Conservation (phyloP, 2,888 invertebrate species). For the Agrotis ipsilon region DNA sequence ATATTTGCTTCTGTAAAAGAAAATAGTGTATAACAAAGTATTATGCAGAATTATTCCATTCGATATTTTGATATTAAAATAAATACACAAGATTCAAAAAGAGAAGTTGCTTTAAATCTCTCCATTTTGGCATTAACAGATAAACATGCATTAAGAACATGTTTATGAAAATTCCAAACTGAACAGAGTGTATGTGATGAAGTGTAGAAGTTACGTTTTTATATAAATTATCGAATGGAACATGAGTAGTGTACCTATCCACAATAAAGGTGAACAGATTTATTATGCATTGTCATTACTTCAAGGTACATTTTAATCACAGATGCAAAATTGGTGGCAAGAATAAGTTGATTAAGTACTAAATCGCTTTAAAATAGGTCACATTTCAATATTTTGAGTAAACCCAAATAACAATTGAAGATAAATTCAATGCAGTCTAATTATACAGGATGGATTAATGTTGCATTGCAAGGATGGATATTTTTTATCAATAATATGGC, state of each 20-base stretch:
- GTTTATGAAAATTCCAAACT: slow-evolving; percentile 76
- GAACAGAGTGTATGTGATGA: slow-evolving; percentile 65
- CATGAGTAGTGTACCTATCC: slow-evolving; percentile 50
- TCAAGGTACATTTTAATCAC: slow-evolving; percentile 81
- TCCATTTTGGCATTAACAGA: slow-evolving; percentile 73
- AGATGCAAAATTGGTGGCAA: slow-evolving; percentile 84
- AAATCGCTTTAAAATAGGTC: slow-evolving; percentile 46
- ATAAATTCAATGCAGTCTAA: slow-evolving; percentile 68
- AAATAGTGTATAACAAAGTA: slow-evolving; percentile 46
- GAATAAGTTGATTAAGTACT: slow-evolving; percentile 63
- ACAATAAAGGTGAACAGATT: slow-evolving; percentile 56
- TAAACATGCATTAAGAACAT: slow-evolving; percentile 60
- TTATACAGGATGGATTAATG: slow-evolving; percentile 31
- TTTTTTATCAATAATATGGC: slow-evolving; percentile 21
- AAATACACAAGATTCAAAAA: slow-evolving; percentile 14
- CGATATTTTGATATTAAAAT: slow-evolving; percentile 40
- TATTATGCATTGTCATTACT: slow-evolving; percentile 74
- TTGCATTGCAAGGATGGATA: slow-evolving; percentile 34
- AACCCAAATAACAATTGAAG: slow-evolving; percentile 68
- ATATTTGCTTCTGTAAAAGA: slow-evolving; percentile 51
- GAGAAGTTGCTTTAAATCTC: slow-evolving; percentile 58
- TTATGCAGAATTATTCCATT: slow-evolving; percentile 57
- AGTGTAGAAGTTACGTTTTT: slow-evolving; percentile 7
- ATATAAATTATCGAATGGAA: slow-evolving; percentile 59
- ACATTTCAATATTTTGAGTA: slow-evolving; percentile 46